Conservation (phyloP, 2,113 vertebrate species). For the human region DNA sequence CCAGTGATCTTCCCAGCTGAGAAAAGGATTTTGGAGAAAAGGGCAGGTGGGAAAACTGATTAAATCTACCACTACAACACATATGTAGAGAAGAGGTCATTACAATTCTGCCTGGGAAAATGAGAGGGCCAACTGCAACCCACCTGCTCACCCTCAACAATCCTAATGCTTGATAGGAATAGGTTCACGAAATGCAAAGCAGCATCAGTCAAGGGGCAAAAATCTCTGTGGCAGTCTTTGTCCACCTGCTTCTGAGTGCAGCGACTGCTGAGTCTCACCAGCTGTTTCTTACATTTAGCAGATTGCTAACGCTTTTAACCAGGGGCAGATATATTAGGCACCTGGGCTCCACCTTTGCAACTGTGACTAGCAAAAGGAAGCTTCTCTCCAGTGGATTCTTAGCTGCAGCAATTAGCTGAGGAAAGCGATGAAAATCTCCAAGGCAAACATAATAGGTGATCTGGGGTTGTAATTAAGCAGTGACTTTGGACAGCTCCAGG, state of each 20-base stretch:
- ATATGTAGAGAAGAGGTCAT: not conserved
- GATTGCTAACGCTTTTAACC: constrained; percentile 17
- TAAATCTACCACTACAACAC: not conserved
- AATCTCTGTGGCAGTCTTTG: constrained; percentile 54
- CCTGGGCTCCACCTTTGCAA: constrained; percentile 46
- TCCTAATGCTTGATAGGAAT: not conserved
- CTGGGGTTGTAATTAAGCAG: constrained; percentile 51
- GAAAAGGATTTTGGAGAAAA: not conserved
- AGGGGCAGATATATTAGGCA: constrained; percentile 52
- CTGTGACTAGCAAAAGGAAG: constrained; percentile 16
- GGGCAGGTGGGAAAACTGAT: not conserved
- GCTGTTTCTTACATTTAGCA: constrained; percentile 57
- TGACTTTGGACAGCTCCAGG: not conserved
- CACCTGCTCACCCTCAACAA: not conserved
- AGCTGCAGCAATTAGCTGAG: constrained; percentile 43
- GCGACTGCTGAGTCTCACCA: not conserved
- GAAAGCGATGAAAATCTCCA: not conserved
- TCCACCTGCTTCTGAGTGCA: constrained; percentile 48
- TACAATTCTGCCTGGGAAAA: not conserved
- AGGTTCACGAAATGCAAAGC: not conserved
- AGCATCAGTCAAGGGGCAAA: not conserved
- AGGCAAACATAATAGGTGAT: not conserved
- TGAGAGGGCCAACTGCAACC: not conserved
- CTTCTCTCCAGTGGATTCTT: constrained; percentile 3
- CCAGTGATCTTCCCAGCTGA: not conserved